phyloP scores from a whole-genome alignment of 2,113 vertebrate species.

The Aix galericulata region DNA sequence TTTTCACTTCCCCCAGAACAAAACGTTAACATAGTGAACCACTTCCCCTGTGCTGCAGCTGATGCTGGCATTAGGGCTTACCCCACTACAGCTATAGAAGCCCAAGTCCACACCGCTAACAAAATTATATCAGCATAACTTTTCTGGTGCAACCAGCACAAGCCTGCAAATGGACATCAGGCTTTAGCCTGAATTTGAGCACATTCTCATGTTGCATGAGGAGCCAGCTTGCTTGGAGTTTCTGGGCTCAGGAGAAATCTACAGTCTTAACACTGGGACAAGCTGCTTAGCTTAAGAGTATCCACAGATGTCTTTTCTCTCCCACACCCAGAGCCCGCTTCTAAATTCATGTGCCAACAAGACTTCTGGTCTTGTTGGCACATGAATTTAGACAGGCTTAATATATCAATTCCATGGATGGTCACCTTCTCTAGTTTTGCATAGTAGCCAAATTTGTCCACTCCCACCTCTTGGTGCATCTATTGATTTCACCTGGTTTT shows the following conservation, averaged over 20 bases:
- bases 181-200: background rate
- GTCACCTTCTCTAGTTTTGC: background rate
- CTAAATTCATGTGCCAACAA: background rate
- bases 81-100: background rate
- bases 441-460: conserved; percentile 26
- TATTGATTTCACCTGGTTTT: background rate
- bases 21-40: background rate
- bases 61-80: background rate
- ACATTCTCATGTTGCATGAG: background rate
- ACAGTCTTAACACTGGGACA: fast-evolving
- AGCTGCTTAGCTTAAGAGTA: background rate
- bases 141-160: background rate
- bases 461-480: background rate
- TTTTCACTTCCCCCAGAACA: background rate
- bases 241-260: background rate
- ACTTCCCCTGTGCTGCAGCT: background rate
- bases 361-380: background rate
- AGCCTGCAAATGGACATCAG: background rate
- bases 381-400: conserved; percentile 1
- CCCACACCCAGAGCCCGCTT: background rate
- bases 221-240: background rate
- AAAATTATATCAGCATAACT: background rate
- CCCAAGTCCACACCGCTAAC: background rate
- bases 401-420: conserved; percentile 1
- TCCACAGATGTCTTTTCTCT: background rate